These are phyloP conservation scores for Drosophila multiciliata DNA, from an alignment of 2,888 invertebrate species.

Conservation along the genomic window DNA sequence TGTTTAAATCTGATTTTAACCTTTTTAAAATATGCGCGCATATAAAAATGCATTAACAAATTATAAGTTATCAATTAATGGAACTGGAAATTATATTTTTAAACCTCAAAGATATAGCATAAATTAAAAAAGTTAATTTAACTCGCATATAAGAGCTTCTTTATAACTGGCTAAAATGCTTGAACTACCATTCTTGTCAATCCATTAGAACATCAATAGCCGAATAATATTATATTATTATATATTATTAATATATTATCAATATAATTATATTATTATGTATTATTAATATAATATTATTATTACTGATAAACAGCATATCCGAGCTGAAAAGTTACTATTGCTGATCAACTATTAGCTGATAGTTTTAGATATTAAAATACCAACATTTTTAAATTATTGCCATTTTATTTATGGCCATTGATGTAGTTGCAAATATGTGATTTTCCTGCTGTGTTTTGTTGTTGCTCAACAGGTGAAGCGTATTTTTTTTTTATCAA, in stretches of 20 bases:
- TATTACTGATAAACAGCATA: not conserved
- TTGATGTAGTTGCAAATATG: not conserved
- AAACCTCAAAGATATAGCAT: not conserved
- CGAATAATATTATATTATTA: not conserved
- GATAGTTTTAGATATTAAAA: not conserved
- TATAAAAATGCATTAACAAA: not conserved
- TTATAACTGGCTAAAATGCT: not conserved
- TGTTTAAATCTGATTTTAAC: not conserved
- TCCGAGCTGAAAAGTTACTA: not conserved
- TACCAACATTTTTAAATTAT: too few relatives aligned
- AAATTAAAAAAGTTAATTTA: not conserved
- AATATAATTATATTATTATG: not conserved
- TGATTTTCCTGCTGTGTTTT: slow-evolving; percentile 41
- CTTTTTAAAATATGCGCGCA: not conserved
- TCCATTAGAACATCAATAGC: not conserved
- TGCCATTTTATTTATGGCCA: too few relatives aligned
- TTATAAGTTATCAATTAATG: not conserved
- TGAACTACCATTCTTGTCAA: not conserved
- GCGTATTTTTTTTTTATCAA: slow-evolving; percentile 31
- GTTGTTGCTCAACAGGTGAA: slow-evolving; percentile 23
- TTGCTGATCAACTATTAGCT: not conserved
- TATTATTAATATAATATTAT: not conserved
- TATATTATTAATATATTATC: not conserved
- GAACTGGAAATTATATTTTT: not conserved
- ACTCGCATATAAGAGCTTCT: too few relatives aligned